A percentile compares a stretch with the other conserved stretches of the same genome.
These are phyloP conservation scores for Drosophila anomalipes DNA, from an alignment of 2,888 invertebrate species.

Conservation along the genomic window DNA sequence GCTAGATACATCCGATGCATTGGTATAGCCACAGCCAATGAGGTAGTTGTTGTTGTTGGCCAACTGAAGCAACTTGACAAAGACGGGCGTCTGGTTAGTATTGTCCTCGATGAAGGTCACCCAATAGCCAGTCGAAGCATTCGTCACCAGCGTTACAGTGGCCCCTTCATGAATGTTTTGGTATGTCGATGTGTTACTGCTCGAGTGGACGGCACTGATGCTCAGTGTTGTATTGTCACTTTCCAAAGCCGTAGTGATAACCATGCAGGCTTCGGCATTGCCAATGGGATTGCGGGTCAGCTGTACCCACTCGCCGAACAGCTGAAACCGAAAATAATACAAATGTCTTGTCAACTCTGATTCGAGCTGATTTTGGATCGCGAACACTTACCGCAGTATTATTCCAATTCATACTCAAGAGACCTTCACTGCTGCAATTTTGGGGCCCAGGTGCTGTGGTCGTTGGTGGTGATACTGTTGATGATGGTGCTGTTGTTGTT, in stretches of 20 bases:
- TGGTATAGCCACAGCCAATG: slow-evolving; percentile 58
- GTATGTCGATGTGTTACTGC: slow-evolving; percentile 21
- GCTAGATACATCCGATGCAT: slow-evolving; percentile 12
- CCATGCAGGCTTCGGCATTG: slow-evolving; percentile 38
- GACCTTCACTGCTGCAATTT: slow-evolving; percentile 15
- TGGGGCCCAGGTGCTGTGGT: neutral
- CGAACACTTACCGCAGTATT: slow-evolving; percentile 51
- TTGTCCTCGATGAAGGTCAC: slow-evolving; percentile 26
- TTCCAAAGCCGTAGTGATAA: slow-evolving; percentile 10
- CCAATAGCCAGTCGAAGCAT: slow-evolving; percentile 44
- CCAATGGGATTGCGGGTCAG: slow-evolving; percentile 62
- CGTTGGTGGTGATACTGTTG: neutral
- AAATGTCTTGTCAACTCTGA: neutral
- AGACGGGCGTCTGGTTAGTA: neutral
- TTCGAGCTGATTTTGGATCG: neutral
- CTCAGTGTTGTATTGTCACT: slow-evolving; percentile 38
- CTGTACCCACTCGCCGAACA: slow-evolving; percentile 58
- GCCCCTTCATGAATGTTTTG: slow-evolving; percentile 32
- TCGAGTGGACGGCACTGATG: slow-evolving; percentile 46
- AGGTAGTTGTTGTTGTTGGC: slow-evolving; percentile 36
- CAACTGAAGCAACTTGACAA: slow-evolving; percentile 50
- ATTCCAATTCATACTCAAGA: slow-evolving; percentile 45
- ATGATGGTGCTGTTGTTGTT: neutral
- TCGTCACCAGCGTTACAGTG: slow-evolving; percentile 16
- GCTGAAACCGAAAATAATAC: slow-evolving; percentile 31